phyloP scores from a whole-genome alignment of 1,140 invertebrate genomes.

The Drosophila kohkoa region DNA sequence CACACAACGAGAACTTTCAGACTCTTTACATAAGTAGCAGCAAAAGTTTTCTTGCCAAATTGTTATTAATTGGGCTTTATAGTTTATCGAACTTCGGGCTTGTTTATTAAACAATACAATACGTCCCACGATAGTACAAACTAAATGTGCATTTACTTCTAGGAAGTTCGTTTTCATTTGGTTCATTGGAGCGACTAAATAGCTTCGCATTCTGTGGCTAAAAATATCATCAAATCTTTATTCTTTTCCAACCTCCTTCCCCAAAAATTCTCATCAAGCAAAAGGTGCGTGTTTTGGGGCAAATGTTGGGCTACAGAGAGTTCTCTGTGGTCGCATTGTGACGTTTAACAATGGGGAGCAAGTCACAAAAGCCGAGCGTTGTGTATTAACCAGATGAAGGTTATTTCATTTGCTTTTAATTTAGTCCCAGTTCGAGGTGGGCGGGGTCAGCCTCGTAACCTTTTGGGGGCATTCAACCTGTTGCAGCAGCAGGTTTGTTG shows the following conservation, averaged over 20 bases:
- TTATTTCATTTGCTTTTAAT: slow-evolving; percentile 82
- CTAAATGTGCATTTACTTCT: slow-evolving; percentile 12
- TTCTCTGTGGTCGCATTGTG: slow-evolving; percentile 45
- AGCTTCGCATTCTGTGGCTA: background rate
- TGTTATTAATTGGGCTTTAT: slow-evolving; percentile 82
- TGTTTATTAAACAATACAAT: slow-evolving; percentile 55
- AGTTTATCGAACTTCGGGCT: slow-evolving; percentile 62
- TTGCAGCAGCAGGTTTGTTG: slow-evolving; percentile 48
- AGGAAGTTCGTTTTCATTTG: background rate
- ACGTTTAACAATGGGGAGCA: slow-evolving; percentile 53
- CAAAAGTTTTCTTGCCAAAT: slow-evolving; percentile 70
- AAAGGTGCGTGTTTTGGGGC: slow-evolving; percentile 25
- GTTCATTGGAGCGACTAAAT: background rate
- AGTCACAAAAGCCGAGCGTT: slow-evolving; percentile 55
- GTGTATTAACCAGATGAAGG: slow-evolving; percentile 71
- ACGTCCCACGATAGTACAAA: slow-evolving; percentile 10
- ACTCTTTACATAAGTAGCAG: slow-evolving; percentile 53
- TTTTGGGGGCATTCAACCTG: slow-evolving; percentile 57
- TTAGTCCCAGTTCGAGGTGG: slow-evolving; percentile 44
- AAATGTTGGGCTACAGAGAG: slow-evolving; percentile 28
- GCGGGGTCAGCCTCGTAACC: slow-evolving; percentile 25
- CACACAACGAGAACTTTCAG: background rate
- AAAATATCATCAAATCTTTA: background rate
- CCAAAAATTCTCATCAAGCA: background rate
- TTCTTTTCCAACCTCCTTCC: background rate